phyloP scores from a whole-genome alignment of 2,888 invertebrate genomes.

The Thymelicus acteon region DNA sequence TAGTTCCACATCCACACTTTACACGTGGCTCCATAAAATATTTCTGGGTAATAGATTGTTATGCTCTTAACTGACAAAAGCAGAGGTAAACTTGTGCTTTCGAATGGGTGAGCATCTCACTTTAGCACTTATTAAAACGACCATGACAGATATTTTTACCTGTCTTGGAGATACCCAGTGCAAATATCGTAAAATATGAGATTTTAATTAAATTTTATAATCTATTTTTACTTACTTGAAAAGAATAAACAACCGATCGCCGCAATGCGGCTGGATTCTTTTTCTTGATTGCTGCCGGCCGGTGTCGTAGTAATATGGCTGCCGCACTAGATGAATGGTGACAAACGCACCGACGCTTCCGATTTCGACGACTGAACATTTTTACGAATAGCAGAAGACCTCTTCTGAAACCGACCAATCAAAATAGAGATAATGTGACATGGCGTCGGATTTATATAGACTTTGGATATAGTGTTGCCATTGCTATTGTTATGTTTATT shows the following conservation, averaged over 20 bases:
- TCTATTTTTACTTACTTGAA: conserved; percentile 56
- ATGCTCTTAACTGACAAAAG: conserved; percentile 81
- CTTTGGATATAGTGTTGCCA: conserved; percentile 59
- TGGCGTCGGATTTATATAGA: conserved; percentile 67
- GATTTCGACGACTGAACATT: conserved; percentile 36
- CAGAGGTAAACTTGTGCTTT: conserved; percentile 73
- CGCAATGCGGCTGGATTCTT: conserved; percentile 71
- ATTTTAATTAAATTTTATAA: background rate
- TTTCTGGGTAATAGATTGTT: conserved; percentile 50
- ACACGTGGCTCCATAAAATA: background rate
- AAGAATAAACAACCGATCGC: conserved; percentile 58
- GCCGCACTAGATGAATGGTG: conserved; percentile 43
- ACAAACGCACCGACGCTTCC: background rate
- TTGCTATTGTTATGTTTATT: conserved; percentile 24
- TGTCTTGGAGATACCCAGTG: conserved; percentile 87
- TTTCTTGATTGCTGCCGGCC: conserved; percentile 34
- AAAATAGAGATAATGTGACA: conserved; percentile 64
- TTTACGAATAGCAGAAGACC: conserved; percentile 41
- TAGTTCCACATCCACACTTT: background rate
- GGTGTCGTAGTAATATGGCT: conserved; percentile 68
- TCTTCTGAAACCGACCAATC: conserved; percentile 65
- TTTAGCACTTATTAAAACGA: conserved; percentile 86
- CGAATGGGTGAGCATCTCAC: conserved; percentile 80
- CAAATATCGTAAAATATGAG: conserved; percentile 56
- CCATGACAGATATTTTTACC: conserved; percentile 77